Conservation (phyloP, 2,888 invertebrate species). For the Caenorhabditis plicata region DNA sequence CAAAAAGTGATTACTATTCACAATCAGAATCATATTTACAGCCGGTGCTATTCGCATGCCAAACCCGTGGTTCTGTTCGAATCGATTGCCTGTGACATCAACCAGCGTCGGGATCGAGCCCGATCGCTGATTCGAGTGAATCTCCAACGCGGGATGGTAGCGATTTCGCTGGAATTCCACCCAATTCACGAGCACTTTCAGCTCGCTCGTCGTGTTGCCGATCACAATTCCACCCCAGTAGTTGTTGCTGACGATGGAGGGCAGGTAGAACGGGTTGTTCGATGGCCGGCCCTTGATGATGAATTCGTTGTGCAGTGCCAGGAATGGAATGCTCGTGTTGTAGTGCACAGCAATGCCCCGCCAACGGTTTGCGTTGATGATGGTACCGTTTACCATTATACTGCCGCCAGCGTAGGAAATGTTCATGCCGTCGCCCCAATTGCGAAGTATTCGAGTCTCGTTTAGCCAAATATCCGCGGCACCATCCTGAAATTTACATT, state of each 20-base stretch:
- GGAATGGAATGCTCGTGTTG: conserved; percentile 82
- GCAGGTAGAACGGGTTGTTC: conserved; percentile 63
- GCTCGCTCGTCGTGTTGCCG: conserved; percentile 80
- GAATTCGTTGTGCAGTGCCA: conserved; percentile 82
- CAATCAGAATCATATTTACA: conserved; percentile 56
- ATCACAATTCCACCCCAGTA: conserved; percentile 84
- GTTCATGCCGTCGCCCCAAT: conserved; percentile 90
- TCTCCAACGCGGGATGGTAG: conserved; percentile 64
- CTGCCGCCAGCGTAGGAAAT: conserved; percentile 92
- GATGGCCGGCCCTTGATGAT: conserved; percentile 68
- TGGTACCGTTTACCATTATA: conserved; percentile 84
- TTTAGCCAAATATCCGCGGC: conserved; percentile 92
- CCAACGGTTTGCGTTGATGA: conserved; percentile 82
- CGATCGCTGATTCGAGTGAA: conserved; percentile 59
- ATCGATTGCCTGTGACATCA: conserved; percentile 52
- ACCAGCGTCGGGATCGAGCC: conserved; percentile 29
- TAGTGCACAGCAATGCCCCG: conserved; percentile 84
- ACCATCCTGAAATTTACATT: conserved; percentile 75
- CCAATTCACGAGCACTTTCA: conserved; percentile 60
- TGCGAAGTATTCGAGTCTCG: conserved; percentile 82
- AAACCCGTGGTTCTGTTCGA: conserved; percentile 50
- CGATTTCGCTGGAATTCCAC: conserved; percentile 59
- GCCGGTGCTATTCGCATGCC: conserved; percentile 62
- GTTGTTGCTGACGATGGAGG: conserved; percentile 82
- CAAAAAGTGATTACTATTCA: conserved; percentile 61